These are phyloP conservation scores for Ceuthmochares aereus DNA, from an alignment of 2,113 vertebrate species.

Conservation along the genomic window DNA sequence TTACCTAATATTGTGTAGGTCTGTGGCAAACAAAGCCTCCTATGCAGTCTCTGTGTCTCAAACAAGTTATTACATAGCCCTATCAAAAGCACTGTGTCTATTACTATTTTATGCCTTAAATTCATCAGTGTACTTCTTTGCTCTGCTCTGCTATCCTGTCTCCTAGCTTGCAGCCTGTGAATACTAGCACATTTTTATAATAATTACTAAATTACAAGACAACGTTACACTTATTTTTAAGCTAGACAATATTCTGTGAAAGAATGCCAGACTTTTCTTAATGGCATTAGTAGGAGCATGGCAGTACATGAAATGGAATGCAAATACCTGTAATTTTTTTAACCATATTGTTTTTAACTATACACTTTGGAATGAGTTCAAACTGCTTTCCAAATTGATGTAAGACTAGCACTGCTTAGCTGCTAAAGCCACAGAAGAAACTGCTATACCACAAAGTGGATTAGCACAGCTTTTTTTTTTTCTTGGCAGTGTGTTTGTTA, in stretches of 20 bases:
- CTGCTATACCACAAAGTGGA: not conserved
- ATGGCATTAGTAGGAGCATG: not conserved
- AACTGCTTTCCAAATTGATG: not conserved
- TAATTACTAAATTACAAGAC: not conserved
- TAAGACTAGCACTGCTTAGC: not conserved
- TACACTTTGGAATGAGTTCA: not conserved
- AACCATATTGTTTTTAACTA: not conserved
- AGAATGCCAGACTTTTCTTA: not conserved
- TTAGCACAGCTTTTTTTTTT: not conserved
- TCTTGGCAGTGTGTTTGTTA: not conserved
- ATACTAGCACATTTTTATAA: not conserved
- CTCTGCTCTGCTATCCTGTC: not conserved
- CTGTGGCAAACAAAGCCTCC: not conserved
- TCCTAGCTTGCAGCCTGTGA: not conserved
- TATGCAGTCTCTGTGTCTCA: not conserved
- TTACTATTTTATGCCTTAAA: not conserved
- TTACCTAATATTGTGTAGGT: accelerated
- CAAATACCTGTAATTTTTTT: not conserved
- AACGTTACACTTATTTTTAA: not conserved
- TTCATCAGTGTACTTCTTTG: not conserved
- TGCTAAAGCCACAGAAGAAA: not conserved
- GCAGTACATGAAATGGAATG: not conserved
- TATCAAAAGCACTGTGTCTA: not conserved
- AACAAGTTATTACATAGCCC: not conserved
- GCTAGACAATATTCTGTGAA: not conserved